Evolutionary conservation across 1,140 invertebrate species (phyloP).

Genomic region (Sinonovacula constricta): DNA sequence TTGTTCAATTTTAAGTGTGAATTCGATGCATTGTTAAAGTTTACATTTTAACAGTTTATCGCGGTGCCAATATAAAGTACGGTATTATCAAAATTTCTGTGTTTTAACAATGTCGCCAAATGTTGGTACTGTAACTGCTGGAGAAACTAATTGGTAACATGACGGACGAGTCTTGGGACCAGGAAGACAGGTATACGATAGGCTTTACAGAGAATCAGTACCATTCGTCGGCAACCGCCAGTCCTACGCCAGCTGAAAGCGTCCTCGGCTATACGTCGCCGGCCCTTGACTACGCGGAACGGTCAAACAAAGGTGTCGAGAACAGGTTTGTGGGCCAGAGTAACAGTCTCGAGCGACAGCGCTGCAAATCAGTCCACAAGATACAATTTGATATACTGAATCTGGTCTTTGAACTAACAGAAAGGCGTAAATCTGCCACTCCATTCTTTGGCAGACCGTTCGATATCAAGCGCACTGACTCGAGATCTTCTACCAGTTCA

Average conservation of each 20-base stretch:
- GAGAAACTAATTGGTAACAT: too few relatives aligned
- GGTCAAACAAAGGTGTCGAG: conserved; percentile 23
- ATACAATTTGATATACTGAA: conserved; percentile 32
- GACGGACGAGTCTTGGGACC: too few relatives aligned
- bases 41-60: too few relatives aligned
- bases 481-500: conserved; percentile 7
- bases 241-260: conserved; percentile 28
- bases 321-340: conserved; percentile 23
- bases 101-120: too few relatives aligned
- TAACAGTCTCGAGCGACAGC: conserved; percentile 15
- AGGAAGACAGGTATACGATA: conserved; percentile 29
- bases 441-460: conserved; percentile 9
- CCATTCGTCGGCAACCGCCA: neutral
- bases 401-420: conserved; percentile 35
- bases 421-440: conserved; percentile 19
- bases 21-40: too few relatives aligned
- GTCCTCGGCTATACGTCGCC: conserved; percentile 15
- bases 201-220: conserved; percentile 49
- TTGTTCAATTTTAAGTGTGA: too few relatives aligned
- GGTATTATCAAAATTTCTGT: too few relatives aligned
- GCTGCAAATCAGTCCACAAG: conserved; percentile 23
- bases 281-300: conserved; percentile 34
- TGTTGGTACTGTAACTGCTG: too few relatives aligned
- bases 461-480: conserved; percentile 3
- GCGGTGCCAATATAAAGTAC: too few relatives aligned